A percentile compares a stretch with the other conserved stretches of the same genome.
Conservation (phyloP, 1,140 invertebrate species). For the Halictus rubicundus region DNA sequence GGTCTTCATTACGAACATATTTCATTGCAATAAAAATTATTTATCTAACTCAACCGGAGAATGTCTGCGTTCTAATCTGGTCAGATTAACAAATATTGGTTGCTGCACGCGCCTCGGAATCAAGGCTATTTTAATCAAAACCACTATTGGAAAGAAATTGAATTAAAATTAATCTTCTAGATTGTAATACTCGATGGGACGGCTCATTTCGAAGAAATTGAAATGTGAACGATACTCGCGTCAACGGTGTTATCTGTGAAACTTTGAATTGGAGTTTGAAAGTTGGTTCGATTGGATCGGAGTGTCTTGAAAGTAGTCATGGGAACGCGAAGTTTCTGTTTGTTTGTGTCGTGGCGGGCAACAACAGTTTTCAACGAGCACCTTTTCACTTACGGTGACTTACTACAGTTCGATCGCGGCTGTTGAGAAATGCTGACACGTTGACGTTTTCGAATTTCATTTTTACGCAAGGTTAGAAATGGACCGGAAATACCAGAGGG, state of each 20-base stretch:
- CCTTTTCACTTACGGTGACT: slow-evolving; percentile 1
- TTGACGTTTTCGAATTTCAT: neutral
- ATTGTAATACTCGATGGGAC: too few relatives aligned
- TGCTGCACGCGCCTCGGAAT: too few relatives aligned
- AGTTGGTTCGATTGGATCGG: slow-evolving; percentile 69
- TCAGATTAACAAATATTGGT: too few relatives aligned
- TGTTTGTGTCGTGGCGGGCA: slow-evolving; percentile 17
- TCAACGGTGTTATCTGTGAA: neutral
- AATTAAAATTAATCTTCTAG: too few relatives aligned
- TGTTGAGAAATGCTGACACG: neutral
- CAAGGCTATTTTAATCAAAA: too few relatives aligned
- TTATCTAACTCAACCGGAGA: too few relatives aligned
- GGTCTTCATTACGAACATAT: neutral
- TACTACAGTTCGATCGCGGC: neutral
- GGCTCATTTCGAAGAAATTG: neutral
- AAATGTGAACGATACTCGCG: neutral
- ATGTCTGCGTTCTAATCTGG: too few relatives aligned
- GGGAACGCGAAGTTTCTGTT: slow-evolving; percentile 60
- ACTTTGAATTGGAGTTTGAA: slow-evolving; percentile 44
- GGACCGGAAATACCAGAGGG: slow-evolving; percentile 70
- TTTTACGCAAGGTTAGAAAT: slow-evolving; percentile 53
- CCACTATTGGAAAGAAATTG: too few relatives aligned
- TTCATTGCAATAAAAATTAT: too few relatives aligned
- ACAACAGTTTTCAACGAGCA: neutral
- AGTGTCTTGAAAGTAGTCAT: slow-evolving; percentile 69